Evolutionary conservation across 2,888 invertebrate species (phyloP).

Genomic region (Plutella xylostella): DNA sequence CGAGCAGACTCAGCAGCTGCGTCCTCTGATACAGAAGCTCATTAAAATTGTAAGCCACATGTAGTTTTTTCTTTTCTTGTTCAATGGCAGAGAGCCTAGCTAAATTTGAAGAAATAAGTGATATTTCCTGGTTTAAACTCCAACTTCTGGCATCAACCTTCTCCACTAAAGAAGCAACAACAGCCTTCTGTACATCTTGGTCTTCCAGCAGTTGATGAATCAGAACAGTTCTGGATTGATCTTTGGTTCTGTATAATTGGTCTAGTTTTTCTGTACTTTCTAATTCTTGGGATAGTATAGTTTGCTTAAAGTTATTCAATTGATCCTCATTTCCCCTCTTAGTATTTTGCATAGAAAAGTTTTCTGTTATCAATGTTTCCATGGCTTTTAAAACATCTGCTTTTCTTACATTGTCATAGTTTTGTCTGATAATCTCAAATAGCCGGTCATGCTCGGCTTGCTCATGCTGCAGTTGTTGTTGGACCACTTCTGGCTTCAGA

Average conservation of each 20-base stretch:
- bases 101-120: conserved; percentile 77
- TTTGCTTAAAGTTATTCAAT: conserved; percentile 74
- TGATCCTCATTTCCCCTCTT: conserved; percentile 74
- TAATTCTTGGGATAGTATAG: conserved; percentile 66
- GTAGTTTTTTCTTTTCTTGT: conserved; percentile 76
- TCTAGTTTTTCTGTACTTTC: conserved; percentile 71
- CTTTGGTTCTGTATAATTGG: conserved; percentile 72
- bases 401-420: conserved; percentile 72
- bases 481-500: conserved; percentile 68
- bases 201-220: conserved; percentile 74
- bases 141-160: conserved; percentile 80
- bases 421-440: conserved; percentile 69
- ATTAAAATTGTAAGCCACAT: conserved; percentile 76
- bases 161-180: conserved; percentile 78
- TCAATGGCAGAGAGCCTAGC: conserved; percentile 79
- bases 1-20: conserved; percentile 74
- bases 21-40: conserved; percentile 77
- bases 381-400: conserved; percentile 78
- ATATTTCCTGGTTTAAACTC: conserved; percentile 81
- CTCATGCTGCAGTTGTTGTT: conserved; percentile 75
- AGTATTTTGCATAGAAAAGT: conserved; percentile 69
- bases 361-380: conserved; percentile 76
- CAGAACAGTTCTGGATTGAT: conserved; percentile 70
- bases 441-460: conserved; percentile 74
- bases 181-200: conserved; percentile 78